These are phyloP conservation scores for Xanthia icteritia DNA, from an alignment of 2,888 invertebrate species.

Conservation along the genomic window DNA sequence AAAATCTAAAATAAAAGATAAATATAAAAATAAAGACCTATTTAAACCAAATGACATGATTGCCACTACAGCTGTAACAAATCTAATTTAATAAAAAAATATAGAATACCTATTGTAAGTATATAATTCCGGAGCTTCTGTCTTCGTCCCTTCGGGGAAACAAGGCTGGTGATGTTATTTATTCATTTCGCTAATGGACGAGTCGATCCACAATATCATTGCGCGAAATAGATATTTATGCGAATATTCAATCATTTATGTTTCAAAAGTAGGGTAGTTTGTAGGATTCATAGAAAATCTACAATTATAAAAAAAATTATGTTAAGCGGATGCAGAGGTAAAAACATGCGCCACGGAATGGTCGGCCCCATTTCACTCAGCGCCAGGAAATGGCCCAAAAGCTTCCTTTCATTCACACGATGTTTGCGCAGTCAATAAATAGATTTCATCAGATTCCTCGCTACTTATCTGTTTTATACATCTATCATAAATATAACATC, in stretches of 20 bases:
- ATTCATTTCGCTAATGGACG: neutral
- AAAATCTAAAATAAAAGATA: no score
- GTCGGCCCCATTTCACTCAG: constrained; percentile 86
- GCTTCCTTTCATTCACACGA: constrained; percentile 84
- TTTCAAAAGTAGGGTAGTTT: neutral
- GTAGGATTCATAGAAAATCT: constrained; percentile 40
- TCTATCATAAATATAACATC: constrained; percentile 76
- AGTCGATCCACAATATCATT: neutral
- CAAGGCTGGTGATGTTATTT: no score
- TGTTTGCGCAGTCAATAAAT: constrained; percentile 88
- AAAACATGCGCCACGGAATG: constrained; percentile 83
- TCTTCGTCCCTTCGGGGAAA: no score
- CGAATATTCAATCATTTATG: neutral
- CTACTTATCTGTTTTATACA: constrained; percentile 76
- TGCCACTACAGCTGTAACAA: no score
- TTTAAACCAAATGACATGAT: no score
- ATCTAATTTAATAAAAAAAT: no score
- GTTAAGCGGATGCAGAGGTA: constrained; percentile 84
- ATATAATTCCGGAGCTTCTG: neutral
- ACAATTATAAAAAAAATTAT: constrained; percentile 77
- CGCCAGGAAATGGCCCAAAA: constrained; percentile 87
- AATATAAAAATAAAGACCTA: no score
- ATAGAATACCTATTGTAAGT: no score
- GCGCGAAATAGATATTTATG: neutral
- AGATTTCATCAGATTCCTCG: constrained; percentile 79